A percentile compares a stretch with the other conserved stretches of the same genome.
phyloP scores from a whole-genome alignment of 2,113 vertebrate genomes.

The Rhinoptilus africanus region DNA sequence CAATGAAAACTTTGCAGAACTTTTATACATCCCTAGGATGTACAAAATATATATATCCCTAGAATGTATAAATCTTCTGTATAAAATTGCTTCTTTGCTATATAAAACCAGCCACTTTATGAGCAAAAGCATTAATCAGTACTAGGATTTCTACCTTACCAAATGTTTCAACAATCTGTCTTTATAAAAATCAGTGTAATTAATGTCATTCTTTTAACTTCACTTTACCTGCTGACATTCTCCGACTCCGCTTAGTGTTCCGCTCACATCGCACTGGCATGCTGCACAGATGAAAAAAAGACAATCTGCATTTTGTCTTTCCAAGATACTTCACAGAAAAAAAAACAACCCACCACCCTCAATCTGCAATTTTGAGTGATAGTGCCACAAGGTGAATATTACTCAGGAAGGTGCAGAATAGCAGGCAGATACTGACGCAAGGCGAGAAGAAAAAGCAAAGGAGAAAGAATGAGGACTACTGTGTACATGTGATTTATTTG shows the following conservation, averaged over 20 bases:
- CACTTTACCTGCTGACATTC: slow-evolving; percentile 87
- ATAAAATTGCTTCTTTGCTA: not conserved
- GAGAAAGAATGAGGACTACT: not conserved
- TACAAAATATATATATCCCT: not conserved
- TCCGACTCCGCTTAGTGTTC: slow-evolving; percentile 85
- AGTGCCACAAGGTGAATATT: not conserved
- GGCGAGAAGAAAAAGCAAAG: not conserved
- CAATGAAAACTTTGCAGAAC: not conserved
- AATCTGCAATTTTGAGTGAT: not conserved
- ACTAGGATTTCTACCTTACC: not conserved
- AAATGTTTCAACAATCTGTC: not conserved
- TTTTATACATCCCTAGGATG: not conserved
- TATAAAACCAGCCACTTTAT: not conserved
- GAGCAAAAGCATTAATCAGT: not conserved
- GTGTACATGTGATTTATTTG: not conserved
- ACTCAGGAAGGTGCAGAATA: not conserved
- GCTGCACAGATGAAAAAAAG: slow-evolving; percentile 69
- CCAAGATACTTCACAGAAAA: not conserved
- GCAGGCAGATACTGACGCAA: not conserved
- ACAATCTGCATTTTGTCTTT: not conserved
- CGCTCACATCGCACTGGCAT: slow-evolving; percentile 85
- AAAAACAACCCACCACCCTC: not conserved
- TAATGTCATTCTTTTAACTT: not conserved
- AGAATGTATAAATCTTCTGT: not conserved
- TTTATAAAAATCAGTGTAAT: not conserved